A percentile compares a stretch with the other conserved stretches of the same genome.
Conservation (phyloP, 2,797 vertebrate genomes). For the Phaenicophaeus curvirostris region DNA sequence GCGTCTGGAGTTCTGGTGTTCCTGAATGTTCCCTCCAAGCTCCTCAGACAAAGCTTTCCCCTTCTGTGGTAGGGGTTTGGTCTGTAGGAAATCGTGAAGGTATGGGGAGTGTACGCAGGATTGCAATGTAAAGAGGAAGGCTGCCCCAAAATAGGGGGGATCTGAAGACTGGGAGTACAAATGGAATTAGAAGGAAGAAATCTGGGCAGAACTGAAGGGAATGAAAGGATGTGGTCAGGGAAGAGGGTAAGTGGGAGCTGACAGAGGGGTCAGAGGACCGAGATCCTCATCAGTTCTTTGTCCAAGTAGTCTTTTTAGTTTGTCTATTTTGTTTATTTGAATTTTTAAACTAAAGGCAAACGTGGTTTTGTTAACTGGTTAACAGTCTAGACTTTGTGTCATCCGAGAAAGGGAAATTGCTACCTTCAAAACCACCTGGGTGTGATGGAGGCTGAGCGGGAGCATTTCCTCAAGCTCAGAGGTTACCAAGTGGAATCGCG, state of each 20-base stretch:
- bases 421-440: not conserved
- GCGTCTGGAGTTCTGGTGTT: not conserved
- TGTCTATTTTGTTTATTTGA: not conserved
- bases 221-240: not conserved
- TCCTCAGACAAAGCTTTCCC: not conserved
- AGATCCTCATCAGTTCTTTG: not conserved
- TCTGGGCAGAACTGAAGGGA: not conserved
- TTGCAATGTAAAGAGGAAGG: not conserved
- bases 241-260: not conserved
- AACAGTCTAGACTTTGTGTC: not conserved
- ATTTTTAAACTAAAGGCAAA: not conserved
- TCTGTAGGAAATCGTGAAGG: not conserved
- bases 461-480: not conserved
- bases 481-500: not conserved
- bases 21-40: no score
- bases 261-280: not conserved
- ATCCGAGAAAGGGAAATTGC: not conserved
- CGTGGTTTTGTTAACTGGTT: not conserved
- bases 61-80: not conserved
- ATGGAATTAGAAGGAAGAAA: not conserved
- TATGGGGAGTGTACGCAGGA: fast-evolving
- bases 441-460: not conserved
- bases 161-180: not conserved
- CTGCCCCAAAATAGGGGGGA: not conserved
- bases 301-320: not conserved